Conservation (phyloP, 1,140 invertebrate genomes). For the Helicoverpa zea region DNA sequence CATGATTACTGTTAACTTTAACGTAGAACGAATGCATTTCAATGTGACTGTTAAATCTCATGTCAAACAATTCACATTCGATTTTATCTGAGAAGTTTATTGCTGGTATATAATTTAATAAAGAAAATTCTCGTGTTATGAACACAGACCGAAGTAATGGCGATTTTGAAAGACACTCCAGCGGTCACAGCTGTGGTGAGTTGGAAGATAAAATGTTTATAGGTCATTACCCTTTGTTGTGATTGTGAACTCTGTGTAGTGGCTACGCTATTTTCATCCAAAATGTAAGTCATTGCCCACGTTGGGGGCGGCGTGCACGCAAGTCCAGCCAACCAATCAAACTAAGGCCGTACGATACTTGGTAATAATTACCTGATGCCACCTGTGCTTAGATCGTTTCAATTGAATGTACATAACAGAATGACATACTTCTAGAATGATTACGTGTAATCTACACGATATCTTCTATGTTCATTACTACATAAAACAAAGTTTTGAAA, state of each 20-base stretch:
- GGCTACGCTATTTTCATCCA: neutral
- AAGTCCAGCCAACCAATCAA: neutral
- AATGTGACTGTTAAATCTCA: neutral
- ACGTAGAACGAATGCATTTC: neutral
- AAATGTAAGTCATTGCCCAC: neutral
- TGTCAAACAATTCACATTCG: constrained; percentile 14
- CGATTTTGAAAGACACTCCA: neutral
- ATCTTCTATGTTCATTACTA: neutral
- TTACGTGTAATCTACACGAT: neutral
- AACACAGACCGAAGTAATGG: neutral
- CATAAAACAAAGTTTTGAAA: neutral
- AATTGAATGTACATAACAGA: neutral
- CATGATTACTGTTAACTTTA: neutral
- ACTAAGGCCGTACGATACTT: neutral
- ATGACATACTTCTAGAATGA: neutral
- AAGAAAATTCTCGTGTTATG: neutral
- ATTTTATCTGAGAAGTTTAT: neutral
- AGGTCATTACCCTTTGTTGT: neutral
- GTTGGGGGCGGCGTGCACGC: neutral
- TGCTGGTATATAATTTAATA: neutral
- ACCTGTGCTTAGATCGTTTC: neutral
- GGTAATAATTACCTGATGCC: neutral
- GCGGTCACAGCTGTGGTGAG: neutral
- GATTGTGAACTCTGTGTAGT: neutral
- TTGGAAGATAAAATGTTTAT: neutral